Conservation (phyloP, 2,888 invertebrate genomes). For the Malacosoma neustria region DNA sequence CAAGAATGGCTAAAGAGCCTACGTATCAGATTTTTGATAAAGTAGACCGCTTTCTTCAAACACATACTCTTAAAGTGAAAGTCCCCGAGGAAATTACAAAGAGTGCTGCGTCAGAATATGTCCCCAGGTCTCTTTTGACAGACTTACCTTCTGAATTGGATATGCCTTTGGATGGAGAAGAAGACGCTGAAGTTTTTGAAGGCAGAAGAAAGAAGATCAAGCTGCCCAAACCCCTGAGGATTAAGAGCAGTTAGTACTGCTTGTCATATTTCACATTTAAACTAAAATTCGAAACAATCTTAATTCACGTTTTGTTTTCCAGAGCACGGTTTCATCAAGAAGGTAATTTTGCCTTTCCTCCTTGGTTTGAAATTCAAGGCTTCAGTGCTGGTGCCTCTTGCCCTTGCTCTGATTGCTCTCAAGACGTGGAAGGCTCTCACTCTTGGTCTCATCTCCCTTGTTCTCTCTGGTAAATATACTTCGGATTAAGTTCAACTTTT, state of each 20-base stretch:
- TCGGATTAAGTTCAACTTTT: no score
- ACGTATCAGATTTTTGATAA: slow-evolving; percentile 79
- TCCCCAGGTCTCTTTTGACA: slow-evolving; percentile 78
- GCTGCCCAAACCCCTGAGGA: slow-evolving; percentile 67
- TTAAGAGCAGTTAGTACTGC: slow-evolving; percentile 58
- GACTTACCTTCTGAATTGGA: slow-evolving; percentile 79
- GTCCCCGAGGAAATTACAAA: slow-evolving; percentile 78
- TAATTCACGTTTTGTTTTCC: slow-evolving; percentile 28
- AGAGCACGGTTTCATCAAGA: slow-evolving; percentile 90
- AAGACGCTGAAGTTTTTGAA: slow-evolving; percentile 56
- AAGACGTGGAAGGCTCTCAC: slow-evolving; percentile 94
- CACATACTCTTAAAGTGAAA: slow-evolving; percentile 83
- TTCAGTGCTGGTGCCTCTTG: slow-evolving; percentile 86
- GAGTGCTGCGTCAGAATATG: slow-evolving; percentile 73
- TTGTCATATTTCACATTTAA: not conserved
- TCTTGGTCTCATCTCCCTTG: slow-evolving; percentile 87
- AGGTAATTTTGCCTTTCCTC: slow-evolving; percentile 89
- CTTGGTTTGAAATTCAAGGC: slow-evolving; percentile 91
- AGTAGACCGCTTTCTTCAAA: slow-evolving; percentile 83
- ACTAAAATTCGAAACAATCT: not conserved
- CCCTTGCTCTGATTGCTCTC: slow-evolving; percentile 86
- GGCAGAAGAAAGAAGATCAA: slow-evolving; percentile 70
- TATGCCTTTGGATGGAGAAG: slow-evolving; percentile 80
- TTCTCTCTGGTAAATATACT: slow-evolving; percentile 78
- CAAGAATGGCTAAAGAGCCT: slow-evolving; percentile 70